Percentiles rank a stretch among this genome's conserved stretches.
Evolutionary conservation across 2,888 invertebrate genomes (phyloP).

Genomic region (Caenorhabditis sp.): DNA sequence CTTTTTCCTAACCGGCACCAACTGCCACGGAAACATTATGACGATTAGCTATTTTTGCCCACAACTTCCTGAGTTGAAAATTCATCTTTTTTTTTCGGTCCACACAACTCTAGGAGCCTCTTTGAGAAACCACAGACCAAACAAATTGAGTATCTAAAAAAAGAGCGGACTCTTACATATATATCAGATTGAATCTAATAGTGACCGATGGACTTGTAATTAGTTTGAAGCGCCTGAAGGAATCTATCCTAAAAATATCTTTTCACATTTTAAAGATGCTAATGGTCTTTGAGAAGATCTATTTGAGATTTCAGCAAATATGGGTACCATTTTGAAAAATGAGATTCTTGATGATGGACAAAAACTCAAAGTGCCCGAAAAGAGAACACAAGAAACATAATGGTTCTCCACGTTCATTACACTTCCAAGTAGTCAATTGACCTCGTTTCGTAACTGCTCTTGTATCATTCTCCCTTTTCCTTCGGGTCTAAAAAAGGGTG

Average conservation of each 20-base stretch:
- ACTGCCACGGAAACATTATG: background rate
- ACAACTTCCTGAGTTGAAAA: no score
- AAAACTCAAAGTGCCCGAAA: background rate
- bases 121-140: background rate
- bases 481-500: no score
- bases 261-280: background rate
- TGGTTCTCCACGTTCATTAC: background rate
- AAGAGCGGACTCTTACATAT: constrained; percentile 8
- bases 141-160: background rate
- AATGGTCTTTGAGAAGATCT: background rate
- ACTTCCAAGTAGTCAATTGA: no score
- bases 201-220: constrained; percentile 6
- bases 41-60: no score
- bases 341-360: no score
- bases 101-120: no score
- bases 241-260: background rate
- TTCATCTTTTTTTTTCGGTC: no score
- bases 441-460: no score
- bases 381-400: background rate
- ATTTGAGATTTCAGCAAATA: background rate
- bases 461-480: no score
- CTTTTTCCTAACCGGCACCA: background rate
- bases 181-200: background rate
- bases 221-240: background rate
- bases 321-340: background rate